These are phyloP conservation scores for Porites australiensis DNA, from an alignment of 64 coral and sea anemone genomes.

Conservation along the genomic window DNA sequence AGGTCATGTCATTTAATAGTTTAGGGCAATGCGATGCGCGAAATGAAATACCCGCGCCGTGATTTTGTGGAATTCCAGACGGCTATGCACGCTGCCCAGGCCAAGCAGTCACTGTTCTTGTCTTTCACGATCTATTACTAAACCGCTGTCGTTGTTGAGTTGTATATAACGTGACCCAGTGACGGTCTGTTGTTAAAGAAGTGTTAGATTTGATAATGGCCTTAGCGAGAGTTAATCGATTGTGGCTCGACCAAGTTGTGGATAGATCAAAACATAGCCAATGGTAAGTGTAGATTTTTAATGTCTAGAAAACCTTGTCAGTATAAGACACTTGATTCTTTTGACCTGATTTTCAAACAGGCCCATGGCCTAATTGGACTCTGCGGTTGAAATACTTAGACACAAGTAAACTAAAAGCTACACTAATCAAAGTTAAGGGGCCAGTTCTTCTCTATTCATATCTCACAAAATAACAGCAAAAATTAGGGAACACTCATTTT, in stretches of 20 bases:
- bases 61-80: background rate
- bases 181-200: background rate
- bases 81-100: background rate
- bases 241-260: slow-evolving; percentile 74
- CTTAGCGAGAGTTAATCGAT: slow-evolving; percentile 59
- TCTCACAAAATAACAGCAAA: background rate
- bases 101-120: background rate
- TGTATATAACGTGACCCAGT: too few species aligned
- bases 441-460: too few species aligned
- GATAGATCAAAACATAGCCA: slow-evolving; percentile 59
- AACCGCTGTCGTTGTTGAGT: too few species aligned
- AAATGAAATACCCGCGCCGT: background rate
- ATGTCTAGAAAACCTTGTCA: background rate
- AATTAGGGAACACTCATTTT: background rate
- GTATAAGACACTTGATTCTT: background rate
- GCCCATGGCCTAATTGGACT: background rate
- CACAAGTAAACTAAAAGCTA: background rate
- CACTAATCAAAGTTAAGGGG: background rate
- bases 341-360: background rate
- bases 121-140: background rate
- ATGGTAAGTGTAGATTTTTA: slow-evolving; percentile 19
- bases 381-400: background rate
- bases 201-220: slow-evolving; percentile 27
- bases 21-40: background rate
- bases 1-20: slow-evolving; percentile 3